Evolutionary conservation across 2,113 vertebrate species (phyloP).

Genomic region (Salminus brasiliensis): DNA sequence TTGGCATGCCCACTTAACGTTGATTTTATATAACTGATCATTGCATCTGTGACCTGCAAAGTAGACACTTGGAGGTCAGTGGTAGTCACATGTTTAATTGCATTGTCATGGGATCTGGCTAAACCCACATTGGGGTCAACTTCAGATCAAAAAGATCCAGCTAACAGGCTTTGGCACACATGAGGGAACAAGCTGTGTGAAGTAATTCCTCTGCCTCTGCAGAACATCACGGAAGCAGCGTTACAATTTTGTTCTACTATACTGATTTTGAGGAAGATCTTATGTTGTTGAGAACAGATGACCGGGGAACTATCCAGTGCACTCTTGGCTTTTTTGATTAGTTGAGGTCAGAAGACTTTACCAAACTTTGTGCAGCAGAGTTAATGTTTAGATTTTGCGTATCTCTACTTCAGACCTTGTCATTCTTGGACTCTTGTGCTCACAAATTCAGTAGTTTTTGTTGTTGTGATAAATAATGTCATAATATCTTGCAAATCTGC

Average conservation of each 20-base stretch:
- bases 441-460: too few species aligned
- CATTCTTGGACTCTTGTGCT: neutral
- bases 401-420: neutral
- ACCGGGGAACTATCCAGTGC: neutral
- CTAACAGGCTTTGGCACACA: conserved; percentile 55
- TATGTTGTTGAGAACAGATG: neutral
- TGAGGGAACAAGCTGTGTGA: conserved; percentile 11
- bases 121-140: conserved; percentile 39
- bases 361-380: neutral
- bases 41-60: neutral
- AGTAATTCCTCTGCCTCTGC: conserved; percentile 7
- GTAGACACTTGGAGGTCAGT: neutral
- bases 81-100: conserved; percentile 39
- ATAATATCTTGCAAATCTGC: too few species aligned
- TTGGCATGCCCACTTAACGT: neutral
- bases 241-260: neutral
- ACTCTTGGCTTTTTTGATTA: neutral
- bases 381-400: neutral
- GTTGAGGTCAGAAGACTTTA: neutral
- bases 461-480: too few species aligned
- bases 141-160: conserved; percentile 40
- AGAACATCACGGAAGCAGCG: neutral
- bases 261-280: neutral
- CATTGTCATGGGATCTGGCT: conserved; percentile 43
- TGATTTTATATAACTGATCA: neutral